Base-by-base conservation (phyloP, 2,888 invertebrate genomes). In the Tryphoninae sp. region DNA sequence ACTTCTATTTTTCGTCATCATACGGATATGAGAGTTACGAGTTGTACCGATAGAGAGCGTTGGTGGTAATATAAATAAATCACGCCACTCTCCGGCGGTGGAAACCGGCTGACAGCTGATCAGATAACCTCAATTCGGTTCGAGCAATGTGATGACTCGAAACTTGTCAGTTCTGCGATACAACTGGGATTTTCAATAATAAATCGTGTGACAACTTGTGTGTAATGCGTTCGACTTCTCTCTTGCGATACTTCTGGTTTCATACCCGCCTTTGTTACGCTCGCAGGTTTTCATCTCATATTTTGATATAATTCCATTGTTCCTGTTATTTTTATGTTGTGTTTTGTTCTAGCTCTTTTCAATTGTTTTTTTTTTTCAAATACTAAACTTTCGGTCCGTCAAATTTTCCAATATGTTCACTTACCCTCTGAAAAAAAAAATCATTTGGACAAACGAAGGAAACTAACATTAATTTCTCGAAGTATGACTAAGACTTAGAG, bases 91-190 rank as follows among this genome's bases (percentile, higher is more conserved):
- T 13, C 26, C 51, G 45, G 13, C 65, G 72, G 51, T 33, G 11
- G 6, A 42, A 9, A 40, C 73, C 73, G 73, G 73, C 23, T n/a
- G 40, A 53, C 73, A 73, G 73, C 73, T 73, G 62, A 73, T 42
- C 42, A 8, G 40, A n/a, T 55, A 42, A 64, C 55, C 55, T 55
- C 42, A 55, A 49, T 3, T 67, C 33, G 16, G 11, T 23, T 33
- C 58, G 13, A 9, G 65, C 58, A n/a, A 75, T 67, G 65, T 59
- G 33, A 8, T 51, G 13, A 22, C 19, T 23, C 4, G 19, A 55
- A 40, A 71, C 42, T 33, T 45, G 7, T 22, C 16, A 53, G 22
- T 9, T 19, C 45, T 45, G 45, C 13, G 13, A 45, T 45, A 13
- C 45, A 45, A 45, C 23, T 3, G 49, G 23, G 45, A 49, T 49